These are phyloP conservation scores for Pseudomugil tenellus DNA, from an alignment of 2,797 vertebrate genomes.

Conservation along the genomic window DNA sequence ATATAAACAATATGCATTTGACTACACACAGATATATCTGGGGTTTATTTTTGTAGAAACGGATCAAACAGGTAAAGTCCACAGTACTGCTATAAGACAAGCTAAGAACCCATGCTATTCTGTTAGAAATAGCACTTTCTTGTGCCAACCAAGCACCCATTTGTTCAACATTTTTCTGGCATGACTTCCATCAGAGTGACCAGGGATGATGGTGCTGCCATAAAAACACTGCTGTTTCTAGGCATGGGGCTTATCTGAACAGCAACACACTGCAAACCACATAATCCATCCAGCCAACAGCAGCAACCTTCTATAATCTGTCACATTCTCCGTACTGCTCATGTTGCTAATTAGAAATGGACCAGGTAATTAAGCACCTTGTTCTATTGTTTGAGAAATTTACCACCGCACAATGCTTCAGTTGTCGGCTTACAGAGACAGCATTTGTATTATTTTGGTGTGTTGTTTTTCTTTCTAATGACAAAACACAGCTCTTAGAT, in stretches of 20 bases:
- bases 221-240: slow-evolving; percentile 49
- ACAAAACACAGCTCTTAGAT: slow-evolving; percentile 62
- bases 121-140: slow-evolving; percentile 24
- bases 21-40: slow-evolving; percentile 11
- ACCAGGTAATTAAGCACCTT: slow-evolving; percentile 73
- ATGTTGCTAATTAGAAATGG: slow-evolving; percentile 75
- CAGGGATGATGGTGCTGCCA: slow-evolving; percentile 53
- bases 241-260: slow-evolving; percentile 70
- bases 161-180: slow-evolving; percentile 56
- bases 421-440: slow-evolving; percentile 48
- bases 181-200: slow-evolving; percentile 43
- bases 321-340: slow-evolving; percentile 54
- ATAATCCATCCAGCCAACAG: slow-evolving; percentile 65
- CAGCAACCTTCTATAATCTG: slow-evolving; percentile 46
- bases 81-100: slow-evolving; percentile 17
- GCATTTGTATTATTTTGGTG: slow-evolving; percentile 36
- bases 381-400: slow-evolving; percentile 64
- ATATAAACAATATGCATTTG: slow-evolving; percentile 1
- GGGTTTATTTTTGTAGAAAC: slow-evolving; percentile 1
- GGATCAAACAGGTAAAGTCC: slow-evolving; percentile 22
- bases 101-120: not conserved
- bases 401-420: slow-evolving; percentile 43
- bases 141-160: slow-evolving; percentile 64
- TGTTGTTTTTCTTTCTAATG: slow-evolving; percentile 69
- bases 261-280: slow-evolving; percentile 54